These are phyloP conservation scores for Alviniconcha marisindica DNA, from an alignment of 1,140 invertebrate genomes.

Conservation along the genomic window DNA sequence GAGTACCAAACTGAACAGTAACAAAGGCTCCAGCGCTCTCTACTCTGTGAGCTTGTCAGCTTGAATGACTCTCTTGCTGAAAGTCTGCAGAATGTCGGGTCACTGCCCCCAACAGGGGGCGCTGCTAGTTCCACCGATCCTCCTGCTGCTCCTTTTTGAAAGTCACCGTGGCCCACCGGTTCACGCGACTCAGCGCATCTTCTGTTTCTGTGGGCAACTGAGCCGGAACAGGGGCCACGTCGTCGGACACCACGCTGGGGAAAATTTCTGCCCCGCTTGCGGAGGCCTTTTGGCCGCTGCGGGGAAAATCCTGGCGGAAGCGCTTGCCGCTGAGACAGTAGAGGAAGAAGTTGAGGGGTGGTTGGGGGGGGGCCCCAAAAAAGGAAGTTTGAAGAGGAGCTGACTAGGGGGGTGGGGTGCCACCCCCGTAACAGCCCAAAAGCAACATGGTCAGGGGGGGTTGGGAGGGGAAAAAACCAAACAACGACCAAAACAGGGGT, in stretches of 20 bases:
- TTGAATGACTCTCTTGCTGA: no score
- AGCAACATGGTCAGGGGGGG: no score
- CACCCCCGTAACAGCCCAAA: no score
- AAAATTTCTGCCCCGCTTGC: conserved; percentile 17
- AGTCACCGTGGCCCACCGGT: conserved; percentile 23
- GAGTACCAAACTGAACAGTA: no score
- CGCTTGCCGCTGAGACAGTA: conserved; percentile 65
- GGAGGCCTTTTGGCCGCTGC: conserved; percentile 65
- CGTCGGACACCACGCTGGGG: conserved; percentile 9
- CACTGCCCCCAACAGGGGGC: no score
- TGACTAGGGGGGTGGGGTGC: no score
- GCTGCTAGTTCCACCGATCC: conserved; percentile 3
- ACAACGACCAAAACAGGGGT: no score
- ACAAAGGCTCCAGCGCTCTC: no score
- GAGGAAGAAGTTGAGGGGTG: conserved; percentile 70
- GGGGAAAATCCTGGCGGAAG: conserved; percentile 61
- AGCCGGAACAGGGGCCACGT: background rate
- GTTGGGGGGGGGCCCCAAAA: conserved; percentile 66
- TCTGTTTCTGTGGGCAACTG: conserved; percentile 8
- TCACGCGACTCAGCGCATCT: conserved; percentile 22
- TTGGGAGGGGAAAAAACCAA: no score
- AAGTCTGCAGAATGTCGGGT: no score
- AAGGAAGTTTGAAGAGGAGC: no score
- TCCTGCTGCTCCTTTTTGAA: background rate
- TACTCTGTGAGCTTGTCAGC: no score